These are phyloP conservation scores for Masticophis lateralis DNA, from an alignment of 2,797 vertebrate genomes.

Conservation along the genomic window DNA sequence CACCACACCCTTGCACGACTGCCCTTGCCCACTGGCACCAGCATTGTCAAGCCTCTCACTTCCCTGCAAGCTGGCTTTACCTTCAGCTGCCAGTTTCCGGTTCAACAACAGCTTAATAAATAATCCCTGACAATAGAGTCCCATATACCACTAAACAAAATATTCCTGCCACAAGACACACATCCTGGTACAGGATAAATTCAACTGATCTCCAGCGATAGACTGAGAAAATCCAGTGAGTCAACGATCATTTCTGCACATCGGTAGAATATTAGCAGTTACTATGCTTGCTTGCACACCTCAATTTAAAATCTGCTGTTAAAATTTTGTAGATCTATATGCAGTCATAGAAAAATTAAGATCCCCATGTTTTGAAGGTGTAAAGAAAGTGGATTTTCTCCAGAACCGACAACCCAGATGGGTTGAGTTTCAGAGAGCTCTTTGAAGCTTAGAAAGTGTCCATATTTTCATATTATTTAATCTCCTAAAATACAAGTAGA, in stretches of 20 bases:
- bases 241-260: neutral
- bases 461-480: neutral
- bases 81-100: neutral
- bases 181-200: neutral
- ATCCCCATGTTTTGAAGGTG: neutral
- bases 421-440: neutral
- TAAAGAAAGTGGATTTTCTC: neutral
- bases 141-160: neutral
- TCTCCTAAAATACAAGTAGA: neutral
- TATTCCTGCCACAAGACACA: neutral
- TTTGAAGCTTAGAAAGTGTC: neutral
- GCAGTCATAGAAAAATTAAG: neutral
- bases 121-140: neutral
- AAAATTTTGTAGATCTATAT: neutral
- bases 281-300: neutral
- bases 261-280: neutral
- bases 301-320: neutral
- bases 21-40: neutral
- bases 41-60: neutral
- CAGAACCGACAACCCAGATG: neutral
- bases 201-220: neutral
- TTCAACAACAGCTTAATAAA: neutral
- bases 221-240: neutral
- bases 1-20: neutral
- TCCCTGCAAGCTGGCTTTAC: neutral